Conservation (phyloP, 2,113 vertebrate genomes). For the Arizona elegans region DNA sequence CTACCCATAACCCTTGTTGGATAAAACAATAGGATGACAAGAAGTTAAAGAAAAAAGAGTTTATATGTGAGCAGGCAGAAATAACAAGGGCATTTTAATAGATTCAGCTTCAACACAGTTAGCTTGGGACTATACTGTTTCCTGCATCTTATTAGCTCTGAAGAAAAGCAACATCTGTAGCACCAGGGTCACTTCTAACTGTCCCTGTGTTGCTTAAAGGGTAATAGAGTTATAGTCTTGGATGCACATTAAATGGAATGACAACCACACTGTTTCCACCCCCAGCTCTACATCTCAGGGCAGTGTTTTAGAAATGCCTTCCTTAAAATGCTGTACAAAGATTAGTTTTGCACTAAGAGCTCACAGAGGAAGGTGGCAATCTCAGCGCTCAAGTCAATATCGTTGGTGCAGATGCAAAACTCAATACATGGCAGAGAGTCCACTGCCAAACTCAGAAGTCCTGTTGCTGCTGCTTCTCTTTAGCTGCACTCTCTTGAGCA, state of each 20-base stretch:
- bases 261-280: not conserved
- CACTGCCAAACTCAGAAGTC: not conserved
- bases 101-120: not conserved
- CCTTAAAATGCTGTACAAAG: not conserved
- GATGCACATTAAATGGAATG: not conserved
- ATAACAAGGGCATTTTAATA: not conserved
- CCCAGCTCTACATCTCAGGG: not conserved
- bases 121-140: not conserved
- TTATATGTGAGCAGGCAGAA: not conserved
- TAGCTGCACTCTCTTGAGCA: not conserved
- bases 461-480: not conserved
- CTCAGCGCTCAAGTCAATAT: too few relatives aligned
- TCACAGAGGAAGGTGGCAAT: not conserved
- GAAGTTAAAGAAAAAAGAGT: not conserved
- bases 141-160: not conserved
- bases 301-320: constrained; percentile 3
- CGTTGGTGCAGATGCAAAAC: not conserved
- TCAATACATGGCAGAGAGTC: not conserved
- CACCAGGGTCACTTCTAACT: not conserved
- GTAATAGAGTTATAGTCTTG: not conserved
- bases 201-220: not conserved
- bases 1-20: not conserved
- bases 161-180: not conserved
- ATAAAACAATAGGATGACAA: not conserved
- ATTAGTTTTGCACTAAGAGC: too few relatives aligned